Percentiles rank a stretch among this genome's conserved stretches.
These are phyloP conservation scores for Hedya salicella DNA, from an alignment of 2,888 invertebrate genomes.

Conservation along the genomic window DNA sequence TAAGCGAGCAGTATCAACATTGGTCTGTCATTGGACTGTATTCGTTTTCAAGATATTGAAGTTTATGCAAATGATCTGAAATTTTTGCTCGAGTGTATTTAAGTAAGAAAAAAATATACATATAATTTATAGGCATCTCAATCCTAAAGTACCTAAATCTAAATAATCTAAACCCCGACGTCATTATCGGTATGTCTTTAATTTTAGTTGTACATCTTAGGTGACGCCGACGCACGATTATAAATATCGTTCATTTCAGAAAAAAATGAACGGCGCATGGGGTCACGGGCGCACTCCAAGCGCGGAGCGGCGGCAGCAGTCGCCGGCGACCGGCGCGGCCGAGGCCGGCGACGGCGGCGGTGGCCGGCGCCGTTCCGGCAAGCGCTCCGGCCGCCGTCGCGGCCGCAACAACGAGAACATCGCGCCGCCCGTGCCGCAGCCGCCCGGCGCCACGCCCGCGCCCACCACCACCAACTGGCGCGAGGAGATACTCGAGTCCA, in stretches of 20 bases:
- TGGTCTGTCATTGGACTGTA: no score
- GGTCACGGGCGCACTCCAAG: slow-evolving; percentile 66
- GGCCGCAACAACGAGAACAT: slow-evolving; percentile 55
- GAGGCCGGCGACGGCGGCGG: slow-evolving; percentile 43
- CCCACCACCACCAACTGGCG: slow-evolving; percentile 73
- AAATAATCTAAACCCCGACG: no score
- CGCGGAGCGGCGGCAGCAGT: slow-evolving; percentile 67
- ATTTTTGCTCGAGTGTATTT: no score
- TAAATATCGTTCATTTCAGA: slow-evolving; percentile 51
- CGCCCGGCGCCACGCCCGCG: slow-evolving; percentile 56
- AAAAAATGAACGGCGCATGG: slow-evolving; percentile 66
- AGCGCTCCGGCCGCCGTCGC: slow-evolving; percentile 52
- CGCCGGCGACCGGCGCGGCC: slow-evolving; percentile 55
- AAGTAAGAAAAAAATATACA: no score
- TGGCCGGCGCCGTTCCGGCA: slow-evolving; percentile 49
- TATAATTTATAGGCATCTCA: no score
- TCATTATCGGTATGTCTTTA: no score
- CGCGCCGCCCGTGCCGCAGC: slow-evolving; percentile 52
- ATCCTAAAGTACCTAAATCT: no score
- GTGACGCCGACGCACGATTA: not conserved
- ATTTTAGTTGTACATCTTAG: no score
- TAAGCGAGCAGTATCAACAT: no score
- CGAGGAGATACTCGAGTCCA: slow-evolving; percentile 79
- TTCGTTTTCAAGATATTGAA: no score
- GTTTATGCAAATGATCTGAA: no score